Evolutionary conservation across 2,888 invertebrate genomes (phyloP).

Genomic region (Caenorhabditis afra): DNA sequence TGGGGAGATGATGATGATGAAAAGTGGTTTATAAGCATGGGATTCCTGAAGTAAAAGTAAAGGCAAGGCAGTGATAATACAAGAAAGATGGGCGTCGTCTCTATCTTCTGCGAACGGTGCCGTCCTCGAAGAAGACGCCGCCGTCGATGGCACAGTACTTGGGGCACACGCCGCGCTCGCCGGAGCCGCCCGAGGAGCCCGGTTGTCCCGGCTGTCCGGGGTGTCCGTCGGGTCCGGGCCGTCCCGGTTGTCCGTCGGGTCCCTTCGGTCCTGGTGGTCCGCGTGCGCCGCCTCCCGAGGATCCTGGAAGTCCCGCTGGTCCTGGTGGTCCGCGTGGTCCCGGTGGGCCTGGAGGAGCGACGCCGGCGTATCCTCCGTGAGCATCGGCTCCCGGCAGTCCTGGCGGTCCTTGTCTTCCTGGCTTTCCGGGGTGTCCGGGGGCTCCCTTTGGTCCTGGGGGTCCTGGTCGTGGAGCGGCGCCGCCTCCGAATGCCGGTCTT

Average conservation of each 20-base stretch:
- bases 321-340: slow-evolving; percentile 62
- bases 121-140: slow-evolving; percentile 61
- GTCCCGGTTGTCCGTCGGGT: slow-evolving; percentile 56
- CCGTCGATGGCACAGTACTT: slow-evolving; percentile 57
- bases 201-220: slow-evolving; percentile 49
- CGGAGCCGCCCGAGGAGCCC: slow-evolving; percentile 49
- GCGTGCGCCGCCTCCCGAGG: slow-evolving; percentile 40
- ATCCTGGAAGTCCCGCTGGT: slow-evolving; percentile 60
- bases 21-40: not conserved
- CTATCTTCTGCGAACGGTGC: slow-evolving; percentile 52
- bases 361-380: slow-evolving; percentile 60
- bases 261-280: slow-evolving; percentile 62
- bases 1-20: not conserved
- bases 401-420: slow-evolving; percentile 53
- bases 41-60: slow-evolving; percentile 37
- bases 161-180: slow-evolving; percentile 48
- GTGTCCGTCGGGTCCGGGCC: slow-evolving; percentile 54
- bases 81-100: not conserved
- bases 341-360: slow-evolving; percentile 63
- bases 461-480: slow-evolving; percentile 52
- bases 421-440: slow-evolving; percentile 53
- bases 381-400: slow-evolving; percentile 53
- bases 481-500: slow-evolving; percentile 40
- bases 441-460: slow-evolving; percentile 56
- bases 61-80: slow-evolving; percentile 23